Conservation (phyloP, 2,113 vertebrate genomes). For the Datnioides undecimradiatus region DNA sequence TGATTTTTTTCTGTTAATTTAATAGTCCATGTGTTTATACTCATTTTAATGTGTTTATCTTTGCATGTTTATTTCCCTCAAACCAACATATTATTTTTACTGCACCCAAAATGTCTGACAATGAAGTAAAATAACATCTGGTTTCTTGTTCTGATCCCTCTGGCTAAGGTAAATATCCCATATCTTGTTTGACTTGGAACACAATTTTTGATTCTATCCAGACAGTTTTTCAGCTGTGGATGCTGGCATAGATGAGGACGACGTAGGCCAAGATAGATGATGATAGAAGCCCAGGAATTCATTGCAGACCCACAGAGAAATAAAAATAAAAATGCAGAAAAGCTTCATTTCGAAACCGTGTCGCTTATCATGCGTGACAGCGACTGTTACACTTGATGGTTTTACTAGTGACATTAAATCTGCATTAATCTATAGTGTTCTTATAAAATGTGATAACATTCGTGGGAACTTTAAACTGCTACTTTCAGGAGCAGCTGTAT, state of each 20-base stretch:
- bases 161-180: neutral
- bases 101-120: neutral
- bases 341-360: neutral
- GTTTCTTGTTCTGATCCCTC: neutral
- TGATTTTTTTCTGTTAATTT: too few species aligned
- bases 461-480: neutral
- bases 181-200: neutral
- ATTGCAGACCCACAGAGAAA: neutral
- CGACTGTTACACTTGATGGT: neutral
- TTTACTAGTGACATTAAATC: neutral
- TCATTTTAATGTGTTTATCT: neutral
- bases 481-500: neutral
- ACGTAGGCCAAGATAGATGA: neutral
- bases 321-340: neutral
- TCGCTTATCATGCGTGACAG: neutral
- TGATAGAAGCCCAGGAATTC: neutral
- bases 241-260: neutral
- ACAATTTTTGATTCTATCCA: neutral
- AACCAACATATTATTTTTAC: neutral
- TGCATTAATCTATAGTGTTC: neutral
- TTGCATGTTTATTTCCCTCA: neutral
- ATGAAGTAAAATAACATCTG: neutral
- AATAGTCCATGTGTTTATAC: too few species aligned
- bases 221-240: slow-evolving; percentile 23
- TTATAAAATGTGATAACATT: neutral